phyloP scores from a whole-genome alignment of 2,888 invertebrate species.

The Pachliopta kotzebuea region DNA sequence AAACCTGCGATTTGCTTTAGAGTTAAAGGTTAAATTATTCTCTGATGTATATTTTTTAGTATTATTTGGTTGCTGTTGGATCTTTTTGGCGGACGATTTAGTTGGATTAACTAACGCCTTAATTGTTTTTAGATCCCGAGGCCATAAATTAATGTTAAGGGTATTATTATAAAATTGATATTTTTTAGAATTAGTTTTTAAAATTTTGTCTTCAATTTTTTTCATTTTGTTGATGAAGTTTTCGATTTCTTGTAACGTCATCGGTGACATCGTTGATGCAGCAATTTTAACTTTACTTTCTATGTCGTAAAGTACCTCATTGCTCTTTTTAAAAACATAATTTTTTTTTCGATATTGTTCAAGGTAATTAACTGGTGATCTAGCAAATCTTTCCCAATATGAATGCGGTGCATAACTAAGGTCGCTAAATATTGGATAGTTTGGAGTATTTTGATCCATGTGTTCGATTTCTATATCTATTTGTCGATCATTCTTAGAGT shows the following conservation, averaged over 20 bases:
- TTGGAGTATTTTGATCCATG: conserved; percentile 33
- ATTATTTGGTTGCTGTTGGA: conserved; percentile 19
- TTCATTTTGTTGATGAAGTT: conserved; percentile 56
- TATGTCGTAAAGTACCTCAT: conserved; percentile 57
- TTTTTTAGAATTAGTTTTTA: conserved; percentile 33
- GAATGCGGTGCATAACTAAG: conserved; percentile 50
- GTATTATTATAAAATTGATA: conserved; percentile 37
- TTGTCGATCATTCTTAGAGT: conserved; percentile 45
- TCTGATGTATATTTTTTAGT: conserved; percentile 20
- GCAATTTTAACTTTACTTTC: conserved; percentile 60
- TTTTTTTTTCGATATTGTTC: conserved; percentile 38
- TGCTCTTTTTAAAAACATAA: conserved; percentile 45
- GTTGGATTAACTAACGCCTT: conserved; percentile 15
- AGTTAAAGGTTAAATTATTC: conserved; percentile 12
- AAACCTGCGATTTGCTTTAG: conserved; percentile 27
- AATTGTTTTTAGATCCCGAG: conserved; percentile 31
- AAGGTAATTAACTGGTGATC: conserved; percentile 53
- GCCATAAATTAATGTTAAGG: conserved; percentile 54
- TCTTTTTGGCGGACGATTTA: conserved; percentile 1
- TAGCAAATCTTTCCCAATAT: conserved; percentile 66
- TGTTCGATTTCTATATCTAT: conserved; percentile 48
- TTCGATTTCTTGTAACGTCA: conserved; percentile 61
- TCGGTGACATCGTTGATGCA: conserved; percentile 45
- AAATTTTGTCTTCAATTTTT: conserved; percentile 35
- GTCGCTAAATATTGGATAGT: conserved; percentile 48